These are phyloP conservation scores for Dipodomys spectabilis DNA, from an alignment of 2,113 vertebrate species.

Conservation along the genomic window DNA sequence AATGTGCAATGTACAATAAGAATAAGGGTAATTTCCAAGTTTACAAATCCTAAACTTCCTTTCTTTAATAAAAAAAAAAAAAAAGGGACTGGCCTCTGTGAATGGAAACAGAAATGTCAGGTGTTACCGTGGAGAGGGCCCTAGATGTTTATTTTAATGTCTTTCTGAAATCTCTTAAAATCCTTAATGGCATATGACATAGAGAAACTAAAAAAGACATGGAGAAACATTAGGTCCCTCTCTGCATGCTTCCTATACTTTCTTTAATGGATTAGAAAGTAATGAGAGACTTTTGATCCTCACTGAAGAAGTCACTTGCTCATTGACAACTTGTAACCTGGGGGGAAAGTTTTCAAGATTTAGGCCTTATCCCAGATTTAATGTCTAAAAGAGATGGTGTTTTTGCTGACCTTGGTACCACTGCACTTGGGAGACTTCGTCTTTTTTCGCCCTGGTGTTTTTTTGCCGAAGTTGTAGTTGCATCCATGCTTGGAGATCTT, in stretches of 20 bases:
- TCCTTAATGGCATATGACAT: not conserved
- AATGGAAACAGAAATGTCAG: not conserved
- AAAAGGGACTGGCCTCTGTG: not conserved
- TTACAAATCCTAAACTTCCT: conserved; percentile 19
- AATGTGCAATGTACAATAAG: not conserved
- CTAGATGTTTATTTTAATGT: not conserved
- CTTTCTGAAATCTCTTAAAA: not conserved
- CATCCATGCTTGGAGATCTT: conserved; percentile 86
- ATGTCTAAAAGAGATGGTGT: not conserved
- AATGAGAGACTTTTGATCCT: conserved; percentile 36
- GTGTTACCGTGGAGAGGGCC: not conserved
- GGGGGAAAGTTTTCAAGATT: conserved; percentile 4
- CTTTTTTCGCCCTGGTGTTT: conserved; percentile 91
- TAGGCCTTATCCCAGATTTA: not conserved
- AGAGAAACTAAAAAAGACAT: not conserved
- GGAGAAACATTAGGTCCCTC: not conserved
- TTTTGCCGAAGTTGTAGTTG: conserved; percentile 92
- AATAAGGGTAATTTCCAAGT: not conserved
- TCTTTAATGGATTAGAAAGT: not conserved
- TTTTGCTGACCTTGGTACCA: conserved; percentile 89
- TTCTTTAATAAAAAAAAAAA: no score
- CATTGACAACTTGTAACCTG: conserved; percentile 15
- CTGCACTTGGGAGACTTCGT: conserved; percentile 88
- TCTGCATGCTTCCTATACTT: not conserved
- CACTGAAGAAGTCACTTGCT: not conserved